Percentiles rank a stretch among this genome's conserved stretches.
Conservation (phyloP, 2,113 vertebrate genomes). For the Potamarius usumacintae region DNA sequence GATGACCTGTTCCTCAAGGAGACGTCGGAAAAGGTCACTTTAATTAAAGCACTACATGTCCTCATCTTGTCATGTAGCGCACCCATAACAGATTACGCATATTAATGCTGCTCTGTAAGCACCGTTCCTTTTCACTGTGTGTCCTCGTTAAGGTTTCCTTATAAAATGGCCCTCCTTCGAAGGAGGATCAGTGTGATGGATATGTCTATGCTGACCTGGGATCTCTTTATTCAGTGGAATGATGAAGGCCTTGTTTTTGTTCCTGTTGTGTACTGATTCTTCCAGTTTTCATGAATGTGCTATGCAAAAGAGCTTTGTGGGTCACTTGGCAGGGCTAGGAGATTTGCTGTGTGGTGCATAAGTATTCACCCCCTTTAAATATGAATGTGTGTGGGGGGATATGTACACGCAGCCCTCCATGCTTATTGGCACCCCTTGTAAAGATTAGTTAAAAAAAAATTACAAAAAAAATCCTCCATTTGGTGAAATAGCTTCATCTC, state of each 20-base stretch:
- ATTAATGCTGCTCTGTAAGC: constrained; percentile 66
- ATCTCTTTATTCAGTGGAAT: constrained; percentile 36
- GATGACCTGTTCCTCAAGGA: constrained; percentile 66
- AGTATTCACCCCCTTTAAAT: background rate
- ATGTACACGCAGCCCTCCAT: too few relatives aligned
- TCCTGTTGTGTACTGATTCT: constrained; percentile 24
- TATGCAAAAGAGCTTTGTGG: background rate
- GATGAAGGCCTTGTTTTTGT: constrained; percentile 7
- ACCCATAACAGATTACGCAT: constrained; percentile 69
- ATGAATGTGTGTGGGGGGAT: too few relatives aligned
- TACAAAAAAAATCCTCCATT: too few relatives aligned
- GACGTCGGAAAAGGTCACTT: constrained; percentile 66
- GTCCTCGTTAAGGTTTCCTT: constrained; percentile 60
- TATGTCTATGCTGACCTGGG: constrained; percentile 53
- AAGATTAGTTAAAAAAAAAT: too few relatives aligned
- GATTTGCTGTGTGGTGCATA: background rate
- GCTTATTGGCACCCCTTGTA: too few relatives aligned
- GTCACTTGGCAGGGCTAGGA: background rate
- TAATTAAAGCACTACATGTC: constrained; percentile 71
- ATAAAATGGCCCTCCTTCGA: constrained; percentile 44
- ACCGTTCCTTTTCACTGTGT: constrained; percentile 54
- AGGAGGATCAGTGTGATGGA: constrained; percentile 55
- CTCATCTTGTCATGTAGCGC: constrained; percentile 65
- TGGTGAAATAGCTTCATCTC: too few relatives aligned
- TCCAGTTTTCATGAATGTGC: background rate